Evolutionary conservation across 1,140 invertebrate species (phyloP).

Genomic region (Magallana ariakensis): DNA sequence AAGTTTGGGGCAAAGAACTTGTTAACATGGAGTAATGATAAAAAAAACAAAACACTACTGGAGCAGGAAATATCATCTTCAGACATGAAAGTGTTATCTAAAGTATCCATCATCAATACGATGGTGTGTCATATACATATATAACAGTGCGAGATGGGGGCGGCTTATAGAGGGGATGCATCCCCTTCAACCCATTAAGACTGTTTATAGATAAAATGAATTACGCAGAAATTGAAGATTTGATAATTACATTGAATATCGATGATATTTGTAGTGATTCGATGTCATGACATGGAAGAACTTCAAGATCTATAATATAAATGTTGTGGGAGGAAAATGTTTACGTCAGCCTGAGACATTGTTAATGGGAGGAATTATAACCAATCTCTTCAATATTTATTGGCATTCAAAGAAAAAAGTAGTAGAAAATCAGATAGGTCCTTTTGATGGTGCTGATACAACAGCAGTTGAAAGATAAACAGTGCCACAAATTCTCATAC

Average conservation of each 20-base stretch:
- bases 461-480: no score
- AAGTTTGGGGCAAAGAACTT: background rate
- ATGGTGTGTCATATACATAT: constrained; percentile 9
- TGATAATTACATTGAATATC: background rate
- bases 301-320: background rate
- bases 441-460: no score
- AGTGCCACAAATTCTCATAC: no score
- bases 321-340: background rate
- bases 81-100: constrained; percentile 8
- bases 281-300: background rate
- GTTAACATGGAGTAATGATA: constrained; percentile 18
- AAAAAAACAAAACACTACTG: background rate
- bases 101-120: background rate
- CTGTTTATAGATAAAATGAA: background rate
- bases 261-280: background rate
- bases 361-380: background rate
- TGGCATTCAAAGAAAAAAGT: background rate
- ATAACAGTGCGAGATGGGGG: background rate
- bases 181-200: background rate
- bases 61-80: background rate
- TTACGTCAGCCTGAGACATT: background rate
- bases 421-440: background rate
- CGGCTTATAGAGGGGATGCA: background rate
- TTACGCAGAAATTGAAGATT: background rate
- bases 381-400: background rate